A percentile compares a stretch with the other conserved stretches of the same genome.
Evolutionary conservation across 2,113 vertebrate species (phyloP).

Genomic region (Myrmophylax atrothorax): DNA sequence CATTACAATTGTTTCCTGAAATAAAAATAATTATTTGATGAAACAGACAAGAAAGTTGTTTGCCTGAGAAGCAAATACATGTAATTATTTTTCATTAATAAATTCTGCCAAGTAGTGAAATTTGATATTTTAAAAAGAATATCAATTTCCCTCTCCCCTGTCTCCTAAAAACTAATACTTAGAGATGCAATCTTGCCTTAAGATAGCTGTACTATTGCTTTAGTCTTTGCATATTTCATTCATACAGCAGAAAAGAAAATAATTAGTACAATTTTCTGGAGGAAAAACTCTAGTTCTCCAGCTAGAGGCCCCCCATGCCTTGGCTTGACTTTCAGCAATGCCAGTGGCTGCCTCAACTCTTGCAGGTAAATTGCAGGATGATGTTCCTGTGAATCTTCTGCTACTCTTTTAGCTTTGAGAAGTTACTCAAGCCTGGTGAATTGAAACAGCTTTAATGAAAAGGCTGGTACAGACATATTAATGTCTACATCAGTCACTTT

Average conservation of each 20-base stretch:
- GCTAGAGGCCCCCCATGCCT: not conserved
- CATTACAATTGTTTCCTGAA: constrained; percentile 30
- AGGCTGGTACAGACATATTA: not conserved
- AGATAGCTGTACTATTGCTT: not conserved
- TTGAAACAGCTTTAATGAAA: not conserved
- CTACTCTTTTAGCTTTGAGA: not conserved
- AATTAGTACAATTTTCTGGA: not conserved
- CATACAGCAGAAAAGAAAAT: not conserved
- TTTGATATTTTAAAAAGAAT: not conserved
- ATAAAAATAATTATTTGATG: not conserved
- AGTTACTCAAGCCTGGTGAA: not conserved
- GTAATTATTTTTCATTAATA: not conserved
- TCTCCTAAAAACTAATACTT: not conserved
- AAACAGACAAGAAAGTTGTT: not conserved
- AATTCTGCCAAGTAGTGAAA: not conserved
- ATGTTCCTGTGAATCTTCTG: not conserved
- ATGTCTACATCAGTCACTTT: not conserved
- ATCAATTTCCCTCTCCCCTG: not conserved
- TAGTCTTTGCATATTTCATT: not conserved
- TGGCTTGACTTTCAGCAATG: not conserved
- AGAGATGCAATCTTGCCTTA: not conserved
- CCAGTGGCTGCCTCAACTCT: not conserved
- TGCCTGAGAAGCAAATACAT: not conserved
- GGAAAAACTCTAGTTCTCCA: not conserved
- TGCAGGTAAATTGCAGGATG: not conserved